Conservation (phyloP, 2,888 invertebrate species). For the Camptogramma bilineatum region DNA sequence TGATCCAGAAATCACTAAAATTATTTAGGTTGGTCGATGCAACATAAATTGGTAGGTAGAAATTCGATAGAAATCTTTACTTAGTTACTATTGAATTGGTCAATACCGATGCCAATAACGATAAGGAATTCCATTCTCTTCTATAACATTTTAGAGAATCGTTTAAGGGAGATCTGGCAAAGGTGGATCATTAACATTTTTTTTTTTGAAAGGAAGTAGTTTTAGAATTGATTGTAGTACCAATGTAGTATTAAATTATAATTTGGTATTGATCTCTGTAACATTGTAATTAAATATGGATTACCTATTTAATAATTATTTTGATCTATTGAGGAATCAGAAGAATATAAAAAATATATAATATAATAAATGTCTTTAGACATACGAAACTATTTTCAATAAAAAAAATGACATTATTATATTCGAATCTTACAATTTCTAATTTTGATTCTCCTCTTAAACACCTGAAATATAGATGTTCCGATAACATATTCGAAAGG, state of each 20-base stretch:
- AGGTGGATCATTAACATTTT: constrained; percentile 15
- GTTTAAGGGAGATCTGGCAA: constrained; percentile 44
- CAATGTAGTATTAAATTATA: too few species aligned
- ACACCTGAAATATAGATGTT: constrained; percentile 63
- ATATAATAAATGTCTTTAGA: too few species aligned
- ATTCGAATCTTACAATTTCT: background rate
- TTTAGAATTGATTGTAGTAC: too few species aligned
- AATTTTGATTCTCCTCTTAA: constrained; percentile 46
- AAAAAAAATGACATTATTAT: too few species aligned
- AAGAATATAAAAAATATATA: too few species aligned
- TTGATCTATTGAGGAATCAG: too few species aligned
- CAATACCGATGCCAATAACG: constrained; percentile 56
- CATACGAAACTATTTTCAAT: too few species aligned
- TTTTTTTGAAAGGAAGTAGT: background rate
- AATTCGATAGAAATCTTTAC: constrained; percentile 48
- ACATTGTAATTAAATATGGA: too few species aligned
- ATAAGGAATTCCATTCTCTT: constrained; percentile 73
- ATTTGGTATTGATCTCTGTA: too few species aligned
- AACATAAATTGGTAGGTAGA: background rate
- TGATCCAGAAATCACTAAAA: background rate
- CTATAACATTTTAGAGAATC: constrained; percentile 57
- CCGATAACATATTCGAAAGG: constrained; percentile 51
- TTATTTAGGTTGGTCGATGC: background rate
- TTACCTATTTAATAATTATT: too few species aligned
- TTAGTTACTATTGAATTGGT: constrained; percentile 57